Conservation (phyloP, 2,113 vertebrate genomes). For the Dromiciops gliroides region DNA sequence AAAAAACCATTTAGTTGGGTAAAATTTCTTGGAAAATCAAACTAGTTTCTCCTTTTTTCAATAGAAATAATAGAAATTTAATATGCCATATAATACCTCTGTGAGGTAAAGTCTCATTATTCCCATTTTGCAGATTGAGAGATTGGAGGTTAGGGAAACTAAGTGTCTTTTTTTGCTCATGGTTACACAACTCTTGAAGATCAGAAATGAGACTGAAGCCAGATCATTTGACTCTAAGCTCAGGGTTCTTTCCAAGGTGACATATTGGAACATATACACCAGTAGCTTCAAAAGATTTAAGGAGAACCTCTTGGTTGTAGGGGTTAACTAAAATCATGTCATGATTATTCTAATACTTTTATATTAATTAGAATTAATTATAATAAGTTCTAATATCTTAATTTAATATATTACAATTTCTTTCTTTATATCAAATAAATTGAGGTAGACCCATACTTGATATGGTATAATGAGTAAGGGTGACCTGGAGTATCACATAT, state of each 20-base stretch:
- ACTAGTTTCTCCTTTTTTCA: not conserved
- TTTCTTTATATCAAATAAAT: not conserved
- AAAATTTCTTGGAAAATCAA: not conserved
- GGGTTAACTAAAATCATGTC: not conserved
- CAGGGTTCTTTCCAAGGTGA: not conserved
- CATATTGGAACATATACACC: not conserved
- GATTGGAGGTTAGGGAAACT: not conserved
- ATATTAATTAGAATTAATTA: not conserved
- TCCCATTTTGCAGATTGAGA: not conserved
- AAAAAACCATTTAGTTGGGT: not conserved
- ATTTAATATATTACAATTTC: slow-evolving; percentile 16
- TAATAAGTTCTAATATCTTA: not conserved
- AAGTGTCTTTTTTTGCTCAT: not conserved
- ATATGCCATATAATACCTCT: not conserved
- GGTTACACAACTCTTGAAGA: not conserved
- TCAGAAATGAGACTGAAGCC: not conserved
- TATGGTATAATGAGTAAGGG: not conserved
- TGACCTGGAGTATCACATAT: too few relatives aligned
- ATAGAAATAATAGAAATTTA: not conserved
- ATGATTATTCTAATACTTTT: not conserved
- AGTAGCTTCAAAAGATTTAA: slow-evolving; percentile 37
- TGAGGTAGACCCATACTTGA: not conserved
- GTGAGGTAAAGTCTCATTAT: not conserved
- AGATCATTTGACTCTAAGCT: not conserved
- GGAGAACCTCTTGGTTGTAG: not conserved